These are phyloP conservation scores for Diprion similis DNA, from an alignment of 1,140 invertebrate species.

Conservation along the genomic window DNA sequence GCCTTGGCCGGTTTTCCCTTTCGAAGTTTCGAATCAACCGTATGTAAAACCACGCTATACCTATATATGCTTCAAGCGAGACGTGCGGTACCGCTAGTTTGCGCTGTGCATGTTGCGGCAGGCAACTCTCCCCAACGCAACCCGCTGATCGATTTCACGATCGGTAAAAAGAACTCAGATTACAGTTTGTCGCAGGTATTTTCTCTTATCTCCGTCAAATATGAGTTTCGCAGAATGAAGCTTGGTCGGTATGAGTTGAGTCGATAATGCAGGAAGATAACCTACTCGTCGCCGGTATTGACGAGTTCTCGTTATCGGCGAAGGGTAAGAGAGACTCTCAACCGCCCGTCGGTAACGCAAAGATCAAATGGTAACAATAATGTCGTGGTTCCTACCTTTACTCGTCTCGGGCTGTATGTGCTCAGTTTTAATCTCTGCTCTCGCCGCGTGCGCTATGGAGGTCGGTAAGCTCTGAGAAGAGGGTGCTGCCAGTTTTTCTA, in stretches of 20 bases:
- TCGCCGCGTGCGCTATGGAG: slow-evolving; percentile 53
- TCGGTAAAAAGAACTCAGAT: not conserved
- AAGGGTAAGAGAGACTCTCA: no score
- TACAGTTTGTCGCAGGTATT: not conserved
- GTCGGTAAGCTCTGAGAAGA: slow-evolving; percentile 52
- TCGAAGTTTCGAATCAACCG: slow-evolving; percentile 31
- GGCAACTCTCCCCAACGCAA: no score
- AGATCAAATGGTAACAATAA: slow-evolving; percentile 7
- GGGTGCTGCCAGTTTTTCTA: slow-evolving; percentile 62
- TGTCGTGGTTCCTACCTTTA: slow-evolving; percentile 52
- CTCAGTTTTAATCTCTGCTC: slow-evolving; percentile 61
- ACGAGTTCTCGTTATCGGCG: no score
- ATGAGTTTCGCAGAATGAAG: not conserved
- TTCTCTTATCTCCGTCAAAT: not conserved
- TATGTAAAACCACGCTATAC: not conserved
- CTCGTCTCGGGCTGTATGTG: slow-evolving; percentile 54
- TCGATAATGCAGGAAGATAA: slow-evolving; percentile 8
- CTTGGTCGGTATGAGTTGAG: not conserved
- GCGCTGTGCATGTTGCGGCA: no score
- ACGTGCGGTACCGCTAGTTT: no score
- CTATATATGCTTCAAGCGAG: slow-evolving; percentile 10
- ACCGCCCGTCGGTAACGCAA: slow-evolving; percentile 26
- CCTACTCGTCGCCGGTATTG: no score
- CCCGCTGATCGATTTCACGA: no score
- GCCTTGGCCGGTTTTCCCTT: slow-evolving; percentile 60